Evolutionary conservation across 2,888 invertebrate species (phyloP), one percentile per base, ranked within the genome.

Genomic region (Uloborus plumipes): DNA sequence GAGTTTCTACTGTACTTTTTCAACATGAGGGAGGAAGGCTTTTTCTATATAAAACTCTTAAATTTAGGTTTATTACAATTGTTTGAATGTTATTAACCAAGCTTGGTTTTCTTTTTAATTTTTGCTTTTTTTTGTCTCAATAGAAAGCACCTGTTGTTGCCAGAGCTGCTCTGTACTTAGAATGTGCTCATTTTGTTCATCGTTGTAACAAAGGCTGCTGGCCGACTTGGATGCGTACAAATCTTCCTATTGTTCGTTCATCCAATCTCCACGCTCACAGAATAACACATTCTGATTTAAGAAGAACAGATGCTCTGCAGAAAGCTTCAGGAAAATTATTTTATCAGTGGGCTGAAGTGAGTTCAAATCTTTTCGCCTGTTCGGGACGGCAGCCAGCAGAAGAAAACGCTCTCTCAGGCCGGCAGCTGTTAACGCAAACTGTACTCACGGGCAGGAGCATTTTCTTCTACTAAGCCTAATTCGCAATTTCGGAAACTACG

Each of bases 151-250:
- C 99, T 0, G 93, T 99, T 0, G 94, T 98, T 0, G 93, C 97
- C 0, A 91, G 98, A 88, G 99, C 99, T 4, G 94, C 96, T 0
- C 92, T 99, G 73, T 90, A 99, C 11, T 89, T 99, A 84, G 99
- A 99, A 89, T 98, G 98, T 89, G 94, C 98, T 0, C 94, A 98
- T 89, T 94, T 99, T 87, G 98, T 99, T 1, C 98, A 99, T 88
- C 93, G 96, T 86, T 99, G 99, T 89, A 99, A 99, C 89, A 95
- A 96, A 88, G 98, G 98, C 0, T 96, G 97, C 87, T 99, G 99
- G 99, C 99, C 99, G 0, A 93, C 94, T 75, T 99, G 99, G 98
- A 95, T 98, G 92, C 97, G 97, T 89, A 92, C 95, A 13, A 95
- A 94, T 88, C 91, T 93, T 84, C 93, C 94, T 11, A 92, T 94